Evolutionary conservation across 1,140 invertebrate genomes (phyloP).

Genomic region (Aleiodes sp.): DNA sequence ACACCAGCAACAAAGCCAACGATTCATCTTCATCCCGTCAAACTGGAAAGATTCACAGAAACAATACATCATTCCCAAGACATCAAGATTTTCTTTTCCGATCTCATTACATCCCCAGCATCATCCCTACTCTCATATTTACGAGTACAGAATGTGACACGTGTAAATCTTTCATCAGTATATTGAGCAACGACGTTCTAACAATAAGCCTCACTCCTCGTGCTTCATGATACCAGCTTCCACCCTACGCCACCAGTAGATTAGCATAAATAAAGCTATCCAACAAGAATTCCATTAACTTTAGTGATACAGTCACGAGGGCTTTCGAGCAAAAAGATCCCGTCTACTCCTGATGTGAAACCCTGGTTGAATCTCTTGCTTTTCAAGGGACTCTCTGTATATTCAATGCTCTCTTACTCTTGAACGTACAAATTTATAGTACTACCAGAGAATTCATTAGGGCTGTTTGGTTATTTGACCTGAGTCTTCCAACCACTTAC

Average conservation of each 20-base stretch:
- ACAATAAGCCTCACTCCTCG: slow-evolving; percentile 2
- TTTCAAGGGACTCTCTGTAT: neutral
- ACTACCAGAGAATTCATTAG: too few relatives aligned
- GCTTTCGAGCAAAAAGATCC: neutral
- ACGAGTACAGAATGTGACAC: neutral
- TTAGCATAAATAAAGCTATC: slow-evolving; percentile 41
- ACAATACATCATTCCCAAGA: neutral
- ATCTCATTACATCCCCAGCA: neutral
- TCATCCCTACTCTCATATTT: neutral
- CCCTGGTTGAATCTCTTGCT: neutral
- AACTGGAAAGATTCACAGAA: neutral
- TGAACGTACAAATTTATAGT: too few relatives aligned
- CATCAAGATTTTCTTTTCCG: too few relatives aligned
- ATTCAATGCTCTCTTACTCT: too few relatives aligned
- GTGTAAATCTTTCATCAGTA: neutral
- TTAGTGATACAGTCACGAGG: neutral
- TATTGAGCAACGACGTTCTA: neutral
- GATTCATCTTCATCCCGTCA: neutral
- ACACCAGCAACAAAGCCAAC: too few relatives aligned
- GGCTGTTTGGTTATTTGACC: too few relatives aligned
- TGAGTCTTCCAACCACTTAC: too few relatives aligned
- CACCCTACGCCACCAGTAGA: slow-evolving; percentile 25
- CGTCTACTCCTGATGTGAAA: slow-evolving; percentile 3
- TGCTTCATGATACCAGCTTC: neutral
- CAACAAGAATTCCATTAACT: slow-evolving; percentile 38